These are phyloP conservation scores for Melopsittacus undulatus DNA, from an alignment of 2,797 vertebrate species.

Conservation along the genomic window DNA sequence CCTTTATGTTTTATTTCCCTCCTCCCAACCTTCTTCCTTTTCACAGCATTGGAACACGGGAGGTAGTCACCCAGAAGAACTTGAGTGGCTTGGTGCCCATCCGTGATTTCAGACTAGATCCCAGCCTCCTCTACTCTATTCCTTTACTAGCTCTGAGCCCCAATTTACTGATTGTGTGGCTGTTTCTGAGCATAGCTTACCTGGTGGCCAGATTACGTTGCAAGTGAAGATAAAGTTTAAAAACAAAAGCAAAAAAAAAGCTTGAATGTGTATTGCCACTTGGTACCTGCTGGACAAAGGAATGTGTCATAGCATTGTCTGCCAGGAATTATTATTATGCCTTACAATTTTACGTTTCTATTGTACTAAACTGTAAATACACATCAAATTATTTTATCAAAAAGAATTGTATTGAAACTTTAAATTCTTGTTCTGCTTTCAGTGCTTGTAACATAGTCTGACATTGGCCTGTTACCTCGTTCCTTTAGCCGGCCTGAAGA, in stretches of 20 bases:
- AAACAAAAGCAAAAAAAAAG: background rate
- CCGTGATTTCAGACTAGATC: conserved; percentile 95
- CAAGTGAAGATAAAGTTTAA: conserved; percentile 82
- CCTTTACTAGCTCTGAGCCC: conserved; percentile 96
- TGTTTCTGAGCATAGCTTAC: conserved; percentile 96
- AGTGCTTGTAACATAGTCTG: conserved; percentile 80
- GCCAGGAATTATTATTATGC: conserved; percentile 79
- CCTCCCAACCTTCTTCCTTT: conserved; percentile 77
- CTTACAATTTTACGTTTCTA: conserved; percentile 81
- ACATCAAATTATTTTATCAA: conserved; percentile 77
- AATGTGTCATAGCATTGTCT: conserved; percentile 78
- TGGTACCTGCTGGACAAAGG: conserved; percentile 75
- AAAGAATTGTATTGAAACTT: conserved; percentile 69
- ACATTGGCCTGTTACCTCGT: conserved; percentile 73
- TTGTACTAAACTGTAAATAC: conserved; percentile 78
- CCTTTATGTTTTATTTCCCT: conserved; percentile 65
- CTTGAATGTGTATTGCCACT: conserved; percentile 73
- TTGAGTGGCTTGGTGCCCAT: conserved; percentile 96
- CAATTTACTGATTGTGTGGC: conserved; percentile 97
- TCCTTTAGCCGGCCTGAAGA: conserved; percentile 69
- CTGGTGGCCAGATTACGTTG: conserved; percentile 96
- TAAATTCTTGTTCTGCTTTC: conserved; percentile 70
- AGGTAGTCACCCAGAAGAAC: conserved; percentile 99
- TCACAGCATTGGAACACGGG: conserved; percentile 97
- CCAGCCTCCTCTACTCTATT: conserved; percentile 97